Percentiles rank a stretch among this genome's conserved stretches.
These are phyloP conservation scores for Phallusia fumigata DNA, from an alignment of 23 tunicate genomes.

Conservation along the genomic window DNA sequence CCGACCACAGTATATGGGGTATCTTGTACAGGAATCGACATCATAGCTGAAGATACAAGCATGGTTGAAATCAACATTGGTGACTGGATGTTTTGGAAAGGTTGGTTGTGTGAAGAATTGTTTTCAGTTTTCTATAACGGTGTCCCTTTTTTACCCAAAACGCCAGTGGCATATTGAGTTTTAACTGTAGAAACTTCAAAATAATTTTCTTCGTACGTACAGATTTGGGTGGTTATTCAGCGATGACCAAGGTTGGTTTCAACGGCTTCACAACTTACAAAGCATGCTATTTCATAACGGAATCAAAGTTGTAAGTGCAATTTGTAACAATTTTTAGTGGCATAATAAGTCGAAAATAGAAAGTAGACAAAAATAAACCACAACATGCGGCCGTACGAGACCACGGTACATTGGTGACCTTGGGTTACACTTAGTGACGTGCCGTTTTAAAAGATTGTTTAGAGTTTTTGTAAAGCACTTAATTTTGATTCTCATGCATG, in stretches of 20 bases:
- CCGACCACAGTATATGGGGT: background rate
- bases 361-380: too few species aligned
- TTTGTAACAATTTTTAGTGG: too few species aligned
- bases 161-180: too few species aligned
- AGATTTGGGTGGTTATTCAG: background rate
- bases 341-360: too few species aligned
- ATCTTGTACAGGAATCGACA: background rate
- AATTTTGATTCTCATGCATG: too few species aligned
- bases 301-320: background rate
- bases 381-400: too few species aligned
- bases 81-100: constrained; percentile 3
- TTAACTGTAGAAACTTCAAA: too few species aligned
- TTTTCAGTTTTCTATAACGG: background rate
- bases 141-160: too few species aligned
- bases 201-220: background rate
- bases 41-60: background rate
- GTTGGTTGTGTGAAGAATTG: background rate
- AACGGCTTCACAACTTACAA: background rate
- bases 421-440: too few species aligned
- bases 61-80: background rate
- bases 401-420: too few species aligned
- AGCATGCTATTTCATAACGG: background rate
- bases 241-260: background rate
- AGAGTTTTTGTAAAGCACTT: too few species aligned
- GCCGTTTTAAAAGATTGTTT: too few species aligned